Evolutionary conservation across 2,797 vertebrate genomes (phyloP), one percentile per base, ranked within the genome.

Genomic region (Philypnodon macrostomus): DNA sequence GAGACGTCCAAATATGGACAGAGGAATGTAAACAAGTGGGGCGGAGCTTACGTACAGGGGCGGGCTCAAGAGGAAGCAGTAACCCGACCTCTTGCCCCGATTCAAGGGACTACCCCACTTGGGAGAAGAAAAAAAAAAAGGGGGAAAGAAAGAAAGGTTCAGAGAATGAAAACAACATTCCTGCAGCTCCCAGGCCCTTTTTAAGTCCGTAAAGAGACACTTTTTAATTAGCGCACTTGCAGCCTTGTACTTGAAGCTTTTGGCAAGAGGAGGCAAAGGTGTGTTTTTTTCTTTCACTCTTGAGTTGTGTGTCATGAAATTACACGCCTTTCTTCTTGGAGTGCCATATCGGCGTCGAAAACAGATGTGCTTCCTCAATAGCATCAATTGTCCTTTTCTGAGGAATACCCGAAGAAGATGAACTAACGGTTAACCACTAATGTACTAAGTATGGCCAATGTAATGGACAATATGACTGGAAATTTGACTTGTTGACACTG

Each of bases 11-110:
- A 89, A 87, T 90, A 91, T 83, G 88, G 87, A 67, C 80, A 83
- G 15, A 83, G 87, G 90, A 91, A 90, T 87, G 90, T 93, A 93
- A 96, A 95, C 90, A 93, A 7, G 47, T 77, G 73, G 76, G 92
- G 92, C 56, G 88, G 89, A 77, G 85, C 57, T 75, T 67, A 11
- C 47, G 62, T 47, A 69, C 45, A 67, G 64, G 67, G 81, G 82
- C 70, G 85, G 67, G 77, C 24, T 9, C n/a, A 1, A 48, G 65
- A 57, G 60, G 57, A 59, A 56, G 58, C 65, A 81, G 91, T 90
- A 91, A 93, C 87, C 71, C 77, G 85, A 91, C 87, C 90, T 83
- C 72, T 42, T 69, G 60, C 69, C 64, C 61, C 53, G 52, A 58
- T 63, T 80, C 27, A 65, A 55, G 71, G 77, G 75, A 85, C 85